A percentile compares a stretch with the other conserved stretches of the same genome.
phyloP scores from a whole-genome alignment of 2,888 invertebrate species.

The Callimorpha dominula region DNA sequence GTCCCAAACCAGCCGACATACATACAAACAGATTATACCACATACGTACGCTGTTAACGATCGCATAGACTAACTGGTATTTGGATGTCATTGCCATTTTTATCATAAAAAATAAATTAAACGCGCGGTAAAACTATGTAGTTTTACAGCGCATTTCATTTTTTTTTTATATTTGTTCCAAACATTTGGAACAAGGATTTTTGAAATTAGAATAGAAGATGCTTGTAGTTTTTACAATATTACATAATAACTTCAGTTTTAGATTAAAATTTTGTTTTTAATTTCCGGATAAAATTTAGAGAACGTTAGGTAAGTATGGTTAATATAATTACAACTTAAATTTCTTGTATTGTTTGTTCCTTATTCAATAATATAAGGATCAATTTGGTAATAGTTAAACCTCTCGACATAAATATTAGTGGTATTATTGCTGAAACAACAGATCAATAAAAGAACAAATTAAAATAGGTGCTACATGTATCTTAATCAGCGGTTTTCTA shows the following conservation, averaged over 20 bases:
- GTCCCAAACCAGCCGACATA: slow-evolving; percentile 54
- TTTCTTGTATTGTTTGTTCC: slow-evolving; percentile 7
- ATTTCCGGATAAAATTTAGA: slow-evolving; percentile 17
- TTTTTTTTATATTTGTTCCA: not conserved
- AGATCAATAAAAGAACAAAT: not conserved
- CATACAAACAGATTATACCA: slow-evolving; percentile 38
- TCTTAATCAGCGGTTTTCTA: not conserved
- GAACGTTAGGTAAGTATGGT: slow-evolving; percentile 20
- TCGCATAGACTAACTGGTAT: slow-evolving; percentile 32
- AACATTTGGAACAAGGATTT: slow-evolving; percentile 8
- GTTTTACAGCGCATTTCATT: not conserved
- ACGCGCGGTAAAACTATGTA: slow-evolving; percentile 3
- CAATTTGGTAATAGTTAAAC: not conserved
- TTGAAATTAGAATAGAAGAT: slow-evolving; percentile 23
- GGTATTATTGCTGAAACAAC: not conserved
- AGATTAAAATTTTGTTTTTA: slow-evolving; percentile 12
- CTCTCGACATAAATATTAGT: not conserved
- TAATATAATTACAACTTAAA: slow-evolving; percentile 10
- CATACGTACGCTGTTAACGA: slow-evolving; percentile 29
- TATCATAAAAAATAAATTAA: slow-evolving; percentile 11
- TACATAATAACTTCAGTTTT: slow-evolving; percentile 14
- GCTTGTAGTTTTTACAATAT: slow-evolving; percentile 6
- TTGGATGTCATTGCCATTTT: slow-evolving; percentile 35
- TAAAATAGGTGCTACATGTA: no score
- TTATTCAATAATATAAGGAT: not conserved